Evolutionary conservation across 2,888 invertebrate species (phyloP), one percentile per base, ranked within the genome.

Genomic region (Drosophila aldrichi): DNA sequence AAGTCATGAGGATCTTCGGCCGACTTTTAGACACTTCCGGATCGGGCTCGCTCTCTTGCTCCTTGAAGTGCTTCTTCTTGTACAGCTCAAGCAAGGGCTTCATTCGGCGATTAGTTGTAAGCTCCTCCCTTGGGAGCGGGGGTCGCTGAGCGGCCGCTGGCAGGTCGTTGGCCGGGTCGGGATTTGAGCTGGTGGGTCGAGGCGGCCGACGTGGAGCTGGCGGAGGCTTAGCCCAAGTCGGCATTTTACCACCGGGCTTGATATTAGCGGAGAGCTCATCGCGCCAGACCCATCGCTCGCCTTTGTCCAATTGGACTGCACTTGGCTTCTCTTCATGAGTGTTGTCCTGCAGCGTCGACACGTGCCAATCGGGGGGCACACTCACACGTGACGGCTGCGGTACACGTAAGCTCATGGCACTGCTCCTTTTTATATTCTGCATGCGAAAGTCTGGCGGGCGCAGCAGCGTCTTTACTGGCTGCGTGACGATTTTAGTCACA

Each of bases 321-420:
- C 1, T 25, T 9, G 25, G 2, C 0, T 25, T 16, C n/a, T 5
- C 2, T 10, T n/a, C 25, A 25, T 10, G 5, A 3, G 3, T 3
- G 2, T 14, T 14, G 12, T 16, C 10, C 22, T 14, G 20, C 36
- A 16, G 5, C 18, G 3, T 10, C 2, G 3, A 1, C 12, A 12
- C 32, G n/a, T 3, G 2, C 2, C 7, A 1, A 0, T 12, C 25
- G 25, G 0, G 2, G 18, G 2, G 25, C 3, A 8, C 12, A 25
- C 44, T 46, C 1, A 7, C 36, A 12, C 18, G 8, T 8, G 74
- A 62, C 0, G 74, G 59, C 1, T 70, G 14, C n/a, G 76, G 75
- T 7, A 25, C 66, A 1, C 22, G 55, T 41, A 62, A 2, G 12
- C 34, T 38, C 22, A 44, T 4, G 10, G 46, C 58, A 29, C 44